Conservation (phyloP, 2,113 vertebrate genomes). For the Ameiurus melas region DNA sequence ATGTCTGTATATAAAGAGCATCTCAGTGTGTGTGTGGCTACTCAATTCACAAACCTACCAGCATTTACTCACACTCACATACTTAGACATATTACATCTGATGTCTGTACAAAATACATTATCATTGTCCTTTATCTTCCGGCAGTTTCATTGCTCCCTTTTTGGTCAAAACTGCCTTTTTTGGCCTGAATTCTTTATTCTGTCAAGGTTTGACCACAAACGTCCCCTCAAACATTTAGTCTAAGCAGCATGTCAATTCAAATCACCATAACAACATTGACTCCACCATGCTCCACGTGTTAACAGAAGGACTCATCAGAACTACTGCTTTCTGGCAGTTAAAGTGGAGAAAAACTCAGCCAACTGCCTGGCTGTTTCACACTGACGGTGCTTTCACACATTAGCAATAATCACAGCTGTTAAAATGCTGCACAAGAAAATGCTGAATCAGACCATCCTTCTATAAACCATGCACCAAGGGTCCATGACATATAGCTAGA, state of each 20-base stretch:
- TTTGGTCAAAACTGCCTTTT: neutral
- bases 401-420: neutral
- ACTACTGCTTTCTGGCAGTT: neutral
- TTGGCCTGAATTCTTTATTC: neutral
- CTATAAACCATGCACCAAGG: neutral
- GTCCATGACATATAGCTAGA: neutral
- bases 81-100: conserved; percentile 8
- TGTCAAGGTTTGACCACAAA: neutral
- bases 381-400: neutral
- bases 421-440: neutral
- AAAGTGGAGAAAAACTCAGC: neutral
- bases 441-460: neutral
- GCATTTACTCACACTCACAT: conserved; percentile 17
- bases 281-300: neutral
- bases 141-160: neutral
- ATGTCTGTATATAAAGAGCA: conserved; percentile 36
- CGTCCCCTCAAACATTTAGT: neutral
- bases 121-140: neutral
- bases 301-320: neutral
- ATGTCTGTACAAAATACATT: conserved; percentile 1
- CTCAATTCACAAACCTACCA: conserved; percentile 38
- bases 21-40: conserved; percentile 12
- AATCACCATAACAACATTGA: neutral
- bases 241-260: neutral
- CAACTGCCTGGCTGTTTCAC: neutral